phyloP scores from a whole-genome alignment of 1,140 invertebrate species.

The Thaumatotibia leucotreta region DNA sequence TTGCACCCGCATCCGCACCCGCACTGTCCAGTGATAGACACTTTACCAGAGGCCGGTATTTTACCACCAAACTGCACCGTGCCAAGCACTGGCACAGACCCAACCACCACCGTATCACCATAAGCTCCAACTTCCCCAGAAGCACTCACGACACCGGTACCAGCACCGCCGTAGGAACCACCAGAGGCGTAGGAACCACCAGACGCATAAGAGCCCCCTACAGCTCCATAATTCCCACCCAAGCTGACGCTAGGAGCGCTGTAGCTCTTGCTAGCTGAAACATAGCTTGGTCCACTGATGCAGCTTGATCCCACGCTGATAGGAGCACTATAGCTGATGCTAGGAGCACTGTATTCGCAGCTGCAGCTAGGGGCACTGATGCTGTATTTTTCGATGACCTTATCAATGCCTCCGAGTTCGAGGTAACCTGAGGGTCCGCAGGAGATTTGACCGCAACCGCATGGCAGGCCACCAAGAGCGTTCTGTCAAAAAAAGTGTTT shows the following conservation, averaged over 20 bases:
- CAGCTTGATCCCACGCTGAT: constrained; percentile 13
- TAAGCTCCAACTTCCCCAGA: background rate
- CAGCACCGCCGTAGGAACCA: constrained; percentile 15
- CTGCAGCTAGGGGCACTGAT: background rate
- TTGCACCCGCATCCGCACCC: background rate
- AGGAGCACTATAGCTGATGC: background rate
- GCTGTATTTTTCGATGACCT: background rate
- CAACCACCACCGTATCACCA: background rate
- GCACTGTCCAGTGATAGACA: constrained; percentile 17
- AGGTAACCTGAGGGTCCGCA: background rate
- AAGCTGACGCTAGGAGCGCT: constrained; percentile 24
- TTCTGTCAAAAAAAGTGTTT: background rate
- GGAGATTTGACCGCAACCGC: background rate
- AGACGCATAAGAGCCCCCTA: constrained; percentile 11
- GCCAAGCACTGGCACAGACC: constrained; percentile 17
- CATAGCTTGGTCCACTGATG: no score
- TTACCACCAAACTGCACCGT: background rate
- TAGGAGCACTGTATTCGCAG: background rate
- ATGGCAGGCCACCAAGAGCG: background rate
- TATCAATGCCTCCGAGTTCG: background rate
- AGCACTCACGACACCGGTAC: background rate
- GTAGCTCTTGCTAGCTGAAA: no score
- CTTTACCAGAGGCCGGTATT: background rate
- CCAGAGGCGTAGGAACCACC: constrained; percentile 35
- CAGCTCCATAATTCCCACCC: no score